These are phyloP conservation scores for Aurelia sp. DNA, from an alignment of 30 jellyfish, hydroid and myxozoan genomes.

Conservation along the genomic window DNA sequence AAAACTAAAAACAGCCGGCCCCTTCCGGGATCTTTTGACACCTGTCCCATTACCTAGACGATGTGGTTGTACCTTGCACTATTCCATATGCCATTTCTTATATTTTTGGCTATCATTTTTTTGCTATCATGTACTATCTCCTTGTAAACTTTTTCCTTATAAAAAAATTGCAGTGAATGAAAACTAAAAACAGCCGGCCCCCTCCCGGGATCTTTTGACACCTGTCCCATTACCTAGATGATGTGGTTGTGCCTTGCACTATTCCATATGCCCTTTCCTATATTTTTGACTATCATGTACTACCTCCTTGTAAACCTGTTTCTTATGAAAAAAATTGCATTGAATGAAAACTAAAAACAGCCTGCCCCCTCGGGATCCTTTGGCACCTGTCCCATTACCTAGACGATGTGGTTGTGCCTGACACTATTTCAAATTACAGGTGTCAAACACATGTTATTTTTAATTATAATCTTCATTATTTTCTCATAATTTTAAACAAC, in stretches of 20 bases:
- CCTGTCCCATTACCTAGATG: neutral
- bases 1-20: too few species aligned
- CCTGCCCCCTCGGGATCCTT: neutral
- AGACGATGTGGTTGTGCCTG: constrained; percentile 22
- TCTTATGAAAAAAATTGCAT: neutral
- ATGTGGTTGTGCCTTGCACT: neutral
- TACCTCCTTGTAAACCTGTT: neutral
- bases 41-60: neutral
- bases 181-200: neutral
- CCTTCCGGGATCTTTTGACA: too few species aligned
- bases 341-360: neutral
- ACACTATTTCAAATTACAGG: constrained; percentile 22
- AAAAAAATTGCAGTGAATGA: neutral
- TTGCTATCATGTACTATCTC: neutral
- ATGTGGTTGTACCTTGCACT: neutral
- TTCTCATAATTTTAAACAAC: neutral
- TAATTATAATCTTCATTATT: neutral
- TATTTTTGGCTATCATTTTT: too few species aligned
- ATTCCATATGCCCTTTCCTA: too few species aligned
- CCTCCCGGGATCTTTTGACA: too few species aligned
- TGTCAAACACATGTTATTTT: constrained; percentile 33
- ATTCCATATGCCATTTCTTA: too few species aligned
- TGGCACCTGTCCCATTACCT: constrained; percentile 30
- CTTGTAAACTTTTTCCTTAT: neutral
- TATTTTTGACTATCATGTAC: neutral